Percentiles rank a stretch among this genome's conserved stretches.
These are phyloP conservation scores for Pampusana beccarii DNA, from an alignment of 2,113 vertebrate genomes.

Conservation along the genomic window DNA sequence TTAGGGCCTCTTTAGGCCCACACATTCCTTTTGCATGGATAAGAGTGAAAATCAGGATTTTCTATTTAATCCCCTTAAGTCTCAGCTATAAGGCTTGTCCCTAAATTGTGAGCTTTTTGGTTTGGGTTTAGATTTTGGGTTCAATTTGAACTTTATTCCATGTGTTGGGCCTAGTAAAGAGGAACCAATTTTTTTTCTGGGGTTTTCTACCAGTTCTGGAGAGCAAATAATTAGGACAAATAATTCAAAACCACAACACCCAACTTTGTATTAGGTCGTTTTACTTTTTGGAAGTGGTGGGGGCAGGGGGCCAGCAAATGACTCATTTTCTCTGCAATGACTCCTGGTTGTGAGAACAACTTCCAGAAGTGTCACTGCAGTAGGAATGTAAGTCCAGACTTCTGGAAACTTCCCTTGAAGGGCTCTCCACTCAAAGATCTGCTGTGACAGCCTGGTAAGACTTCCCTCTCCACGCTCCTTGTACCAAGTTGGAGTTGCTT, in stretches of 20 bases:
- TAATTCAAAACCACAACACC: background rate
- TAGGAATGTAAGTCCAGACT: background rate
- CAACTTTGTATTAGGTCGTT: background rate
- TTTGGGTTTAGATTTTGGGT: background rate
- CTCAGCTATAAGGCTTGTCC: background rate
- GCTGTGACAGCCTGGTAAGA: rapidly evolving
- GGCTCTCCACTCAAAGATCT: background rate
- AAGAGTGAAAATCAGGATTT: background rate
- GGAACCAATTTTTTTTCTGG: background rate
- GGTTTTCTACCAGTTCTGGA: background rate
- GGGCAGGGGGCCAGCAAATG: background rate
- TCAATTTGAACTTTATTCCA: background rate
- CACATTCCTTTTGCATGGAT: background rate
- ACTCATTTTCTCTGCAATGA: background rate
- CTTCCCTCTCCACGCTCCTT: background rate
- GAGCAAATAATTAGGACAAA: background rate
- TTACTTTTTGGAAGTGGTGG: background rate
- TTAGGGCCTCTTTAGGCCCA: background rate
- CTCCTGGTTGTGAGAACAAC: background rate
- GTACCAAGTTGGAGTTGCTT: background rate
- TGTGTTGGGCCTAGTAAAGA: background rate
- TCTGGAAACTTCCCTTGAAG: background rate
- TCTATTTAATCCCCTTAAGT: background rate
- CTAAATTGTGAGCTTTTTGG: background rate
- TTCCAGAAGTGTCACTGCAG: background rate